Evolutionary conservation across 1,140 invertebrate species (phyloP).

Genomic region (Zaprionus inermis): DNA sequence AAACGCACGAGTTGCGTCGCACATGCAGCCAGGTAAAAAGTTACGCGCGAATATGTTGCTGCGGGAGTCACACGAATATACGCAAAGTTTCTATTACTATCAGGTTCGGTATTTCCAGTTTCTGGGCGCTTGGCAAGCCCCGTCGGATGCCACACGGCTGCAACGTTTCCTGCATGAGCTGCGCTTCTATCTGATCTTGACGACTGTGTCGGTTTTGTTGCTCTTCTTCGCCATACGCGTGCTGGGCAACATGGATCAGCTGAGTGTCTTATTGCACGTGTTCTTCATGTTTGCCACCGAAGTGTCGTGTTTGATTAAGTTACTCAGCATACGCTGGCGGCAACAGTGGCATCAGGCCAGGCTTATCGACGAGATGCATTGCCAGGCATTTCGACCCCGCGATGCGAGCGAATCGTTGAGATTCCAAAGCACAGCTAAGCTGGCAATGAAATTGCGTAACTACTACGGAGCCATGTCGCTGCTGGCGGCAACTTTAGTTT

Average conservation of each 20-base stretch:
- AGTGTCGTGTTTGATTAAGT: slow-evolving; percentile 63
- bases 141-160: not conserved
- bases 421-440: not conserved
- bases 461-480: slow-evolving; percentile 45
- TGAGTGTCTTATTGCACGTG: slow-evolving; percentile 65
- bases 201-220: slow-evolving; percentile 44
- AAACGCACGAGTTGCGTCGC: slow-evolving; percentile 12
- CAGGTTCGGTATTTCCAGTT: slow-evolving; percentile 60
- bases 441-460: slow-evolving; percentile 47
- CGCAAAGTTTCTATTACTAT: slow-evolving; percentile 57
- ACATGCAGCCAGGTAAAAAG: not conserved
- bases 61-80: slow-evolving; percentile 12
- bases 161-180: slow-evolving; percentile 30
- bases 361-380: slow-evolving; percentile 45
- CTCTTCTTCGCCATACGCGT: slow-evolving; percentile 58
- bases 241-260: slow-evolving; percentile 41
- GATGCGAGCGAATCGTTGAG: slow-evolving; percentile 17
- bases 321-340: slow-evolving; percentile 44
- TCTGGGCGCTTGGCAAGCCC: slow-evolving; percentile 52
- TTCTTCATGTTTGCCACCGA: slow-evolving; percentile 74
- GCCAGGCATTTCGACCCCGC: slow-evolving; percentile 13
- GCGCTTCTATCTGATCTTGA: slow-evolving; percentile 42
- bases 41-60: slow-evolving; percentile 39
- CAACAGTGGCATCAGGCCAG: slow-evolving; percentile 16
- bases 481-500: slow-evolving; percentile 34